Evolutionary conservation across 2,797 vertebrate species (phyloP), one percentile per base, ranked within the genome.

Genomic region (Vultur gryphus): DNA sequence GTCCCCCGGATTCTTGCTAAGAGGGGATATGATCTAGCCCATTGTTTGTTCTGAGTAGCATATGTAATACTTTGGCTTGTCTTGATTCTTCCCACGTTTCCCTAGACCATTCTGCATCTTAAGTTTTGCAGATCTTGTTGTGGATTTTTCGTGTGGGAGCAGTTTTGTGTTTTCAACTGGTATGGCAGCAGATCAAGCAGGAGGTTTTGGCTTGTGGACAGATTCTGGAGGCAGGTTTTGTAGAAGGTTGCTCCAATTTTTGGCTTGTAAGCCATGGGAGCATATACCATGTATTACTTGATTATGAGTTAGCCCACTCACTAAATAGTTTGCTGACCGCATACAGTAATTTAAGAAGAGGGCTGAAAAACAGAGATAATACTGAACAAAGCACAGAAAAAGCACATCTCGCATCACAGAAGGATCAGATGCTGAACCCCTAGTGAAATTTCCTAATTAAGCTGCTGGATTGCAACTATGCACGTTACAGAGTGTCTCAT

Each of bases 121-220:
- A 73, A 89, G 75, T 97, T 97, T 94, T 93, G 57, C 87, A 96
- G 81, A 97, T 92, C 66, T 90, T 90, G 77, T 70, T 97, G 92
- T 95, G 87, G 62, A 94, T 75, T 88, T 94, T 95, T 89, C 7
- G 80, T 96, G 96, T 97, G 96, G 97, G 96, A 97, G 96, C 72
- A 95, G 93, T 88, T 97, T 83, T 97, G 75, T 97, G 84, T 96
- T 96, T 97, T 97, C 93, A 95, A 93, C 84, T 96, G 91, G 89
- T 97, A 73, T 96, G 94, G 97, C 94, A 97, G 85, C 61, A 93
- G 89, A 97, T 95, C 96, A 97, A 96, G 94, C 88, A 86, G 80
- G 90, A 91, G 59, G 49, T 97, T 97, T 91, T 97, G 96, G 96
- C 95, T 71, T 66, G 10, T 65, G 46, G 21, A 82, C 12, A 52